A percentile compares a stretch with the other conserved stretches of the same genome.
Evolutionary conservation across 2,888 invertebrate genomes (phyloP).

Genomic region (Adelphocoris suturalis): DNA sequence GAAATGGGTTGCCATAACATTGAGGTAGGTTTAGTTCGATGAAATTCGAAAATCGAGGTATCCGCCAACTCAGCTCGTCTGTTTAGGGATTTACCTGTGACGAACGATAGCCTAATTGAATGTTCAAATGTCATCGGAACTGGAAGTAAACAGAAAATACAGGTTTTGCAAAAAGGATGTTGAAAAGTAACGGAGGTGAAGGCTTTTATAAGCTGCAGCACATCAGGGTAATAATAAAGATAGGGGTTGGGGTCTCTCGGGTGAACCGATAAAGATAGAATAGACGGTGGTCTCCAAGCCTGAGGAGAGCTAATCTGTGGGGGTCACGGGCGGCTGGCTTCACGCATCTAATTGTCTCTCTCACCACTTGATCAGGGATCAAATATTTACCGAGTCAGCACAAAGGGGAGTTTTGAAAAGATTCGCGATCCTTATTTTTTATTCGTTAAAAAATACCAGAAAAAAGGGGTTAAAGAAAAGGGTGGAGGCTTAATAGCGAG

Average conservation of each 20-base stretch:
- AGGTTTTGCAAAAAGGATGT: neutral
- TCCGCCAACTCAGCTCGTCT: no score
- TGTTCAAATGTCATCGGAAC: neutral
- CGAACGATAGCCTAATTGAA: no score
- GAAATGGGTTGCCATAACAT: no score
- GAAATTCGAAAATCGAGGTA: no score
- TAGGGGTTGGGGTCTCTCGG: constrained; percentile 64
- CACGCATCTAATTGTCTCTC: constrained; percentile 67
- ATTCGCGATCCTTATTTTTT: constrained; percentile 58
- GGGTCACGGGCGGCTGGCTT: constrained; percentile 68
- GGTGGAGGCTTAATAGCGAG: constrained; percentile 31
- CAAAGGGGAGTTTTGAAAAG: neutral
- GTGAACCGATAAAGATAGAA: constrained; percentile 69
- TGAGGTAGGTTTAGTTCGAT: no score
- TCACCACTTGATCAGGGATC: constrained; percentile 51
- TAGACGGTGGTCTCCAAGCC: constrained; percentile 6
- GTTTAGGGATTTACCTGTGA: no score
- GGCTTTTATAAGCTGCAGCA: no score
- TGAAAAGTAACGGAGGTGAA: no score
- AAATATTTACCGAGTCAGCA: constrained; percentile 60
- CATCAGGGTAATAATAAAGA: constrained; percentile 59
- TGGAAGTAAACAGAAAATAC: neutral
- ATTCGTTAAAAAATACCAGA: neutral
- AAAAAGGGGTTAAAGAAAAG: constrained; percentile 12
- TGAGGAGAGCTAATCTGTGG: constrained; percentile 60